Evolutionary conservation across 2,888 invertebrate genomes (phyloP), one percentile per base, ranked within the genome.

Genomic region (Pheosia gnoma): DNA sequence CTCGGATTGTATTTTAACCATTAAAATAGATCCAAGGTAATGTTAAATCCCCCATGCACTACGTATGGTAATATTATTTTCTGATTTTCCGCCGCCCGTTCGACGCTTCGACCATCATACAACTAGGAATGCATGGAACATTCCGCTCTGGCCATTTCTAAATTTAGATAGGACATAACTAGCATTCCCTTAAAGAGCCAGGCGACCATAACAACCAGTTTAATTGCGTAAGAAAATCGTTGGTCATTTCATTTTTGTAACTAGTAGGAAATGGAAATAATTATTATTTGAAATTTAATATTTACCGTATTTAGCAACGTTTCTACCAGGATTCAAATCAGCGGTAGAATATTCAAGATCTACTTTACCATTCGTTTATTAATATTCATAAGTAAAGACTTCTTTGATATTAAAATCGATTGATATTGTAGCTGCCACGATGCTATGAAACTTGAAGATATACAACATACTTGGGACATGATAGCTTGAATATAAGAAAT

Each of bases 101-200:
- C 39, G 57, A 59, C n/a, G 66, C 70, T 72, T 75, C 49, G 49
- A 49, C 67, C 66, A 58, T 39, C 64, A 69, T 62, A 59, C 61
- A 60, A 71, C 72, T 74, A 80, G 78, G 78, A 81, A 83, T 83
- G 83, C 72, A 75, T 74, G 62, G 74, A 69, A 79, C 80, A 81
- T 81, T 83, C 80, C 74, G 71, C 75, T 67, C 77, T 62, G 60
- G 78, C 82, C 79, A 78, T 82, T 87, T 86, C 89, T 89, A 89
- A 86, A 87, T 88, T 85, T 89, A 89, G 86, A 83, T 75, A 73
- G 78, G 74, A 84, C 82, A 84, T 82, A 86, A 82, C 82, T 79
- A 83, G 79, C 82, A 79, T 77, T 80, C 81, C 84, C 86, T 86
- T 86, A 87, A 79, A 87, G 83, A 85, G 81, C 80, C 81, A 25